Evolutionary conservation across 2,888 invertebrate genomes (phyloP), one percentile per base, ranked within the genome.

Genomic region (Mimachlamys varia): DNA sequence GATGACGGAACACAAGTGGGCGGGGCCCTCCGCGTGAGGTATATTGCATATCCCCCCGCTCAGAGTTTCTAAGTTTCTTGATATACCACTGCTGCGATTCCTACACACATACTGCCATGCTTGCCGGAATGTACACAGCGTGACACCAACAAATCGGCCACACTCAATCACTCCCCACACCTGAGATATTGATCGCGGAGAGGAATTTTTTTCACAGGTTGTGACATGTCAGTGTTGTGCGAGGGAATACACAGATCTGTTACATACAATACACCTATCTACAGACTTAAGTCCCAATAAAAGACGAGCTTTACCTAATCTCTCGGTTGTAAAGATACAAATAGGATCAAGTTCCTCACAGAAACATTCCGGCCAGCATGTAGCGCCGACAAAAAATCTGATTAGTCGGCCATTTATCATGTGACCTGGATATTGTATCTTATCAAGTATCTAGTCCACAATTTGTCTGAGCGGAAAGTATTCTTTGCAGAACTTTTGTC

Each of bases 241-340:
- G 76, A 76, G 76, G 76, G 76, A 76, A 76, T 76, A 76, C 76
- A 76, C 76, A 76, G 27, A 76, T 76, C 76, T 27, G 76, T 33
- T 76, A 76, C 53, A 53, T 53, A 53, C 53, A 10, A 53, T 53
- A 53, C 33, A 76, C 76, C 76, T 27, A 76, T 76, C 76, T 76
- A 12, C 27, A 33, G 7, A 15, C 33, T 76, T 33, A 76, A 33
- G 27, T 22, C 76, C 76, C 76, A 27, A 76, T 76, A 76, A 76
- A 76, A 76, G 76, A 76, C 33, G 76, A 76, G 76, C 76, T 76
- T 76, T 76, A 76, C 76, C 76, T 76, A 76, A 76, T 76, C 76
- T 76, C 76, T 10, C 33, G 22, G 76, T 76, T 33, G 76, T 76
- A 76, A 33, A 76, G 76, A 76, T 76, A 76, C 12, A 76, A 76